A percentile compares a stretch with the other conserved stretches of the same genome.
These are phyloP conservation scores for Oreohelix idahoensis DNA, from an alignment of 1,140 invertebrate species.

Conservation along the genomic window DNA sequence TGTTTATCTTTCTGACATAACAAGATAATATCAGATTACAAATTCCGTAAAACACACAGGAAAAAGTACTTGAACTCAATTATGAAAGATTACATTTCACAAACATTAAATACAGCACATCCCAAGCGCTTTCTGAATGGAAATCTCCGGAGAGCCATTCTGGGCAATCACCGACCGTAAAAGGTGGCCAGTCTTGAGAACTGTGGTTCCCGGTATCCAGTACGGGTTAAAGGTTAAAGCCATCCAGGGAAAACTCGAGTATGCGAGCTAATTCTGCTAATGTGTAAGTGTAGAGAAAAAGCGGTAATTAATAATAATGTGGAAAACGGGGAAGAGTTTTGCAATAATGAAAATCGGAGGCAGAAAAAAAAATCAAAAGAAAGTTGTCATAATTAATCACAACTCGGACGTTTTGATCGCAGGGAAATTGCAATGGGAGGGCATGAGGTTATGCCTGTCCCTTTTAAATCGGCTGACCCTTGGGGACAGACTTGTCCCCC, in stretches of 20 bases:
- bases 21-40: conserved; percentile 14
- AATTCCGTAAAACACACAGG: not conserved
- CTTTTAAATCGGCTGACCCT: not conserved
- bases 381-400: conserved; percentile 36
- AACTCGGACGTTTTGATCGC: not conserved
- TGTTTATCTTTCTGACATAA: not conserved
- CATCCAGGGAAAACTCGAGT: conserved; percentile 17
- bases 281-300: conserved; percentile 17
- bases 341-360: not conserved
- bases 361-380: conserved; percentile 21
- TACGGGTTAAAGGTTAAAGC: conserved; percentile 14
- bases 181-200: conserved; percentile 17
- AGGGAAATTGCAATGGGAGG: not conserved
- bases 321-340: not conserved
- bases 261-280: conserved; percentile 34
- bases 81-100: not conserved
- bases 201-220: not conserved
- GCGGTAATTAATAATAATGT: conserved; percentile 34
- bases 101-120: conserved; percentile 10
- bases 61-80: not conserved
- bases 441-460: not conserved
- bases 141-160: not conserved
- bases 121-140: too few relatives aligned
- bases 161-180: not conserved
- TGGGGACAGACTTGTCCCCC: not conserved